Conservation (phyloP, 2,113 vertebrate genomes). For the Hemicordylus capensis region DNA sequence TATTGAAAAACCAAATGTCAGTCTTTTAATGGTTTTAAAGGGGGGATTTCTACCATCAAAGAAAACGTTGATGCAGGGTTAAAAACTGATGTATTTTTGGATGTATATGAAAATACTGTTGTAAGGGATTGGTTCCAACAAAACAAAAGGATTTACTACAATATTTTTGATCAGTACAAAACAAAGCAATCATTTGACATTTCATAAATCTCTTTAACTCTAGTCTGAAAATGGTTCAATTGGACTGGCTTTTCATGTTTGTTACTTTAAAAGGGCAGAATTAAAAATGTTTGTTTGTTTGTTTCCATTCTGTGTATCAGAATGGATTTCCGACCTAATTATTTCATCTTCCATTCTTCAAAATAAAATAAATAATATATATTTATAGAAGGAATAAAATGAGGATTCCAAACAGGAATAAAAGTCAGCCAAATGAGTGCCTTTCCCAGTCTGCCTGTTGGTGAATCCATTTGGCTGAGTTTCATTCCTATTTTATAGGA, state of each 20-base stretch:
- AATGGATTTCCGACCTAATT: too few species aligned
- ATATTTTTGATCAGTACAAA: neutral
- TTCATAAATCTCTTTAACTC: neutral
- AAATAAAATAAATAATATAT: too few species aligned
- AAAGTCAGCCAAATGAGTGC: too few species aligned
- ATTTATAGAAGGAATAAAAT: too few species aligned
- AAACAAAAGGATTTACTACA: neutral
- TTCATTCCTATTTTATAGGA: too few species aligned
- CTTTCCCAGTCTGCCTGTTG: too few species aligned
- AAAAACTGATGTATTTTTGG: too few species aligned
- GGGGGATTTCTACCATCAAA: conserved; percentile 48
- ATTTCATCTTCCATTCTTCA: too few species aligned
- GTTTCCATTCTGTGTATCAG: too few species aligned
- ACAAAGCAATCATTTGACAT: fast-evolving
- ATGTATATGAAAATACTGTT: neutral
- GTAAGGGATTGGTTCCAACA: neutral
- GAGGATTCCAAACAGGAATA: too few species aligned
- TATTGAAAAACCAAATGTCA: conserved; percentile 50
- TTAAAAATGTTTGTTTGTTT: too few species aligned
- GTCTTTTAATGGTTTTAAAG: conserved; percentile 50
- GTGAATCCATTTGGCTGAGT: too few species aligned
- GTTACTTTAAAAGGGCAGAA: neutral
- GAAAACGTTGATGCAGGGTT: conserved; percentile 26
- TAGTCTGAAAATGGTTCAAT: fast-evolving
- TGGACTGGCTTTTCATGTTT: fast-evolving